Conservation (phyloP, 2,113 vertebrate species). For the Melanocharis versteri region DNA sequence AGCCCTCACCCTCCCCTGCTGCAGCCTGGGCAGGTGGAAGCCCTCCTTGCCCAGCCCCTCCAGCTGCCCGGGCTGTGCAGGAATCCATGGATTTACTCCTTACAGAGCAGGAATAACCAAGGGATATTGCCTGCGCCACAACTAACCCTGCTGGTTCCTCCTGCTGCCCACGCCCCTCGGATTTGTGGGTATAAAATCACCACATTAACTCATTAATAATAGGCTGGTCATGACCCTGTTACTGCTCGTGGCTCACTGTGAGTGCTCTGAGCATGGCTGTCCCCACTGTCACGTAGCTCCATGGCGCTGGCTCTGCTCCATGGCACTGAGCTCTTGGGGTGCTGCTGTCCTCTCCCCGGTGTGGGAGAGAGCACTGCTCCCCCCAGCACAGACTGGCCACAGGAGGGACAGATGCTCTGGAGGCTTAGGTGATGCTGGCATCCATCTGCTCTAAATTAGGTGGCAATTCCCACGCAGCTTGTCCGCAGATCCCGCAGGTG, state of each 20-base stretch:
- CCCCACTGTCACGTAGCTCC: background rate
- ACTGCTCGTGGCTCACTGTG: background rate
- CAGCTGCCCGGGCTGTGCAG: background rate
- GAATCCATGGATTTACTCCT: background rate
- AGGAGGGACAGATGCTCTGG: background rate
- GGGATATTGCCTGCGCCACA: background rate
- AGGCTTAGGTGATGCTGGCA: background rate
- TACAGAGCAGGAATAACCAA: background rate
- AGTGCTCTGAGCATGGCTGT: background rate
- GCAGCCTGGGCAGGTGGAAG: background rate
- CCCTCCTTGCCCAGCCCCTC: background rate
- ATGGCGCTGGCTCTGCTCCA: background rate
- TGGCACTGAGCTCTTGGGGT: background rate
- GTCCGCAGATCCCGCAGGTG: background rate
- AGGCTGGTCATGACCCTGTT: background rate
- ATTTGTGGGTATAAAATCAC: background rate
- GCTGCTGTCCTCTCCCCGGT: background rate
- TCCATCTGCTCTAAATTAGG: background rate
- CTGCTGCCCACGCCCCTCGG: accelerated
- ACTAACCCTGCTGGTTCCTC: background rate
- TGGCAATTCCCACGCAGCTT: background rate
- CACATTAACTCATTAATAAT: background rate
- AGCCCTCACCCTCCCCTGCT: background rate
- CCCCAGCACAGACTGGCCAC: background rate
- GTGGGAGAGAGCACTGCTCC: background rate